A percentile compares a stretch with the other conserved stretches of the same genome.
Conservation (phyloP, 2,888 invertebrate species). For the Eupsilia transversa region DNA sequence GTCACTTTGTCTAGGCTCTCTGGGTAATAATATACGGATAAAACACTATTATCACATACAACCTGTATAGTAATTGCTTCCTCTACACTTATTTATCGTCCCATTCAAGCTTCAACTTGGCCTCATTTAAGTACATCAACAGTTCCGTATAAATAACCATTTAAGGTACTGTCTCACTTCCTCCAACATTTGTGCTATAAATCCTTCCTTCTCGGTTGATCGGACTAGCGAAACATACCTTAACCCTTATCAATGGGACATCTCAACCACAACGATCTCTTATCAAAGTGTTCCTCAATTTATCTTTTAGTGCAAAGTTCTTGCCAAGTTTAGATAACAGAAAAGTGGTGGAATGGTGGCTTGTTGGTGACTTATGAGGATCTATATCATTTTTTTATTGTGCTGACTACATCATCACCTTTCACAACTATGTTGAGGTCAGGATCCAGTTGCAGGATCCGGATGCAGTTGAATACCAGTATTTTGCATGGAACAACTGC, state of each 20-base stretch:
- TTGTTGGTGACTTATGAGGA: too few species aligned
- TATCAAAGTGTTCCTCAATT: slow-evolving; percentile 30
- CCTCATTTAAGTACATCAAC: slow-evolving; percentile 1
- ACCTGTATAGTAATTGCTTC: not conserved
- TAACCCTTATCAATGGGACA: slow-evolving; percentile 53
- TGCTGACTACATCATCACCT: too few species aligned
- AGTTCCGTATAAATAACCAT: slow-evolving; percentile 14
- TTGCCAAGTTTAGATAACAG: not conserved
- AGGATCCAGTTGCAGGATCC: too few species aligned
- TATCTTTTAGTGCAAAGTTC: slow-evolving; percentile 19
- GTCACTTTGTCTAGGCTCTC: not conserved
- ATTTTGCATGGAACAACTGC: too few species aligned
- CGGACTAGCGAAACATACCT: slow-evolving; percentile 15
- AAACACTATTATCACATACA: not conserved
- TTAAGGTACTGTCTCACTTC: slow-evolving; percentile 11
- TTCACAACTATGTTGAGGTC: too few species aligned
- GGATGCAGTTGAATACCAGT: too few species aligned
- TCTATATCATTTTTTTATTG: too few species aligned
- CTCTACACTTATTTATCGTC: not conserved
- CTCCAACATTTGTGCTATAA: slow-evolving; percentile 31
- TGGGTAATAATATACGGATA: not conserved
- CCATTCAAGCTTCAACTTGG: not conserved
- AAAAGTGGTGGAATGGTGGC: not conserved
- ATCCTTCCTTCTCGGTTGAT: slow-evolving; percentile 33
- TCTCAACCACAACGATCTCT: slow-evolving; percentile 38